Conservation (phyloP, 2,888 invertebrate genomes). For the Flexamia atlantica region DNA sequence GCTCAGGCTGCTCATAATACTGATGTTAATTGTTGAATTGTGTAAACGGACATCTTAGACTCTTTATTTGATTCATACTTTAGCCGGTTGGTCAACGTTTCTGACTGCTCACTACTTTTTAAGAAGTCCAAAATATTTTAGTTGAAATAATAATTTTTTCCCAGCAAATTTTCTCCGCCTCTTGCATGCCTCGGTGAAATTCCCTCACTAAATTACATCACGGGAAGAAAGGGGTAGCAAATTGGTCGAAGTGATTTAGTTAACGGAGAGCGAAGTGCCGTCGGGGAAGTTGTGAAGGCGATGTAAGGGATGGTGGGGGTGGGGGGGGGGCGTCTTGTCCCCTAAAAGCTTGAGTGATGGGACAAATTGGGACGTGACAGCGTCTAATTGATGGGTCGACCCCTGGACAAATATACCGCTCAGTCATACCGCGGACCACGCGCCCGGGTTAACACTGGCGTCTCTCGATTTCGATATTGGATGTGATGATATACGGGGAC, state of each 20-base stretch:
- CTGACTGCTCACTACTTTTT: too few relatives aligned
- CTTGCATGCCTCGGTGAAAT: neutral
- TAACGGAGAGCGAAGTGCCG: constrained; percentile 30
- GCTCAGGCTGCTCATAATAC: too few relatives aligned
- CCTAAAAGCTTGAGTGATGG: constrained; percentile 32
- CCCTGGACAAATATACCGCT: constrained; percentile 13
- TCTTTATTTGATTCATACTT: too few relatives aligned
- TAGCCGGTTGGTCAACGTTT: too few relatives aligned
- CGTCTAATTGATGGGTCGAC: constrained; percentile 34
- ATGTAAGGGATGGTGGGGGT: neutral
- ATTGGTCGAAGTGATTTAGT: constrained; percentile 37
- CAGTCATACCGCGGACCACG: neutral
- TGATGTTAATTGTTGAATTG: too few relatives aligned
- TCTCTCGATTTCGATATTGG: too few relatives aligned
- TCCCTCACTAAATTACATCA: constrained; percentile 2
- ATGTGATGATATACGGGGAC: too few relatives aligned
- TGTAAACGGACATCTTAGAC: too few relatives aligned
- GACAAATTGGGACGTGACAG: constrained; percentile 39
- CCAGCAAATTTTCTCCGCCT: neutral
- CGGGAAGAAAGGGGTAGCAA: constrained; percentile 22
- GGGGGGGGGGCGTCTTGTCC: constrained; percentile 42
- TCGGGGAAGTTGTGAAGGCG: constrained; percentile 23
- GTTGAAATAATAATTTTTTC: too few relatives aligned
- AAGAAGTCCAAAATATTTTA: too few relatives aligned
- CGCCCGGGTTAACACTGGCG: constrained; percentile 15